Evolutionary conservation across 2,888 invertebrate genomes (phyloP), one percentile per base, ranked within the genome.

Genomic region (Harmothoe impar): DNA sequence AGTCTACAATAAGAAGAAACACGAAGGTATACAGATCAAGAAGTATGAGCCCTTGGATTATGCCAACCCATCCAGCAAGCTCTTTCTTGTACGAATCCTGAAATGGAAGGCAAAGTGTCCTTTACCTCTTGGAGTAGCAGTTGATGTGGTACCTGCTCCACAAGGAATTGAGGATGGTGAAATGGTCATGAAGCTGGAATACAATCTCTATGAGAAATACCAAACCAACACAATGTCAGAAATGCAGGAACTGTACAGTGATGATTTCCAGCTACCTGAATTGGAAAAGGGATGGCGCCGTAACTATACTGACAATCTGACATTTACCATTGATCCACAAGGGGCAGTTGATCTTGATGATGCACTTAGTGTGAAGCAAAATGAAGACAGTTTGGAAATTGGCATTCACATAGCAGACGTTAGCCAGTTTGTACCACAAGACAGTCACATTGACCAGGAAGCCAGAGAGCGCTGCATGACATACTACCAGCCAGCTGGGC

Each of bases 81-180:
- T 94, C 86, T 94, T 94, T 93, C 91, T 94, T 17, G 94, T 94
- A 5, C 92, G 93, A 23, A 94, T 93, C 91, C 89, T 94, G 84
- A 93, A 93, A 25, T 95, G 94, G 94, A 92, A 94, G n/a, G 91
- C 92, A 29, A 92, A 91, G 7, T 91, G 93, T 33, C 91, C 91
- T 20, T 90, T 92, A 10, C 94, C 94, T 0, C 84, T 94, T 10
- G 94, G 94, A 54, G 91, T 94, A 31, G 94, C 94, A 12, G 92
- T 94, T 33, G 94, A 94, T 5, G 93, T 94, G 0, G 81, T 94
- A 1, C 92, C 92, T 29, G 91, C 91, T 0, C 93, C 93, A 10
- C 52, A 68, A 25, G 92, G 91, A 17, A 25, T 93, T 10, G 91
- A 91, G 1, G 90, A 91, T 43, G 93, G 93, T 31, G 91, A 93